phyloP scores from a whole-genome alignment of 2,113 vertebrate species.

The Podilymbus podiceps region DNA sequence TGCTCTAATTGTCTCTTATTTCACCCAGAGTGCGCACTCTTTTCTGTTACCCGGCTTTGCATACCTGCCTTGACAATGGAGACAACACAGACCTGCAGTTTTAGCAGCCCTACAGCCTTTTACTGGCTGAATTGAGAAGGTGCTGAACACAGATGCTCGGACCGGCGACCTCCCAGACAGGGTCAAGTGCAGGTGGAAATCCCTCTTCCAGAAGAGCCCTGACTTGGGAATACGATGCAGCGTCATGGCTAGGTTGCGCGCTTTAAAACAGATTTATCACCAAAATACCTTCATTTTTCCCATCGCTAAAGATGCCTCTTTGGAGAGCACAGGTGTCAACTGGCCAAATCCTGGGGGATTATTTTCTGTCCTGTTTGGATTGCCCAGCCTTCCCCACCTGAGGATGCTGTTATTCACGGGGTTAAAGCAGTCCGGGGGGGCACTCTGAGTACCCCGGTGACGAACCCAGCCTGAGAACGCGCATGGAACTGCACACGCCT shows the following conservation, averaged over 20 bases:
- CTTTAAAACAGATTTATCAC: rapidly evolving
- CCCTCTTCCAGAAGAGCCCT: neutral
- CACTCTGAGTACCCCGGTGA: neutral
- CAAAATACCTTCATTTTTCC: neutral
- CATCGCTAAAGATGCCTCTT: no score
- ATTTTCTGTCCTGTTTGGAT: neutral
- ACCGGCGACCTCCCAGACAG: neutral
- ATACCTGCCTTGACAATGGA: neutral
- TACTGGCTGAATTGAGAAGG: neutral
- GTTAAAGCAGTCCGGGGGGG: no score
- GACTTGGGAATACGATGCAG: rapidly evolving
- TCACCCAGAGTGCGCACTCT: neutral
- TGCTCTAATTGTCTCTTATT: neutral
- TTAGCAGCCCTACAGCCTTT: neutral
- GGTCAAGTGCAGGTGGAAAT: neutral
- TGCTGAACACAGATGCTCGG: neutral
- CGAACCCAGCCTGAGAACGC: neutral
- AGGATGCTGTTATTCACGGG: rapidly evolving
- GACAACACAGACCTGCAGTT: neutral
- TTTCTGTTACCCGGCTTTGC: neutral
- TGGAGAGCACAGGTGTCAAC: neutral
- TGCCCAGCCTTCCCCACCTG: neutral
- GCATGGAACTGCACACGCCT: rapidly evolving
- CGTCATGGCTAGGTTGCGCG: rapidly evolving
- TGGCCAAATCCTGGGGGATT: neutral